Evolutionary conservation across 2,888 invertebrate genomes (phyloP).

Genomic region (Slavum lentiscoides): DNA sequence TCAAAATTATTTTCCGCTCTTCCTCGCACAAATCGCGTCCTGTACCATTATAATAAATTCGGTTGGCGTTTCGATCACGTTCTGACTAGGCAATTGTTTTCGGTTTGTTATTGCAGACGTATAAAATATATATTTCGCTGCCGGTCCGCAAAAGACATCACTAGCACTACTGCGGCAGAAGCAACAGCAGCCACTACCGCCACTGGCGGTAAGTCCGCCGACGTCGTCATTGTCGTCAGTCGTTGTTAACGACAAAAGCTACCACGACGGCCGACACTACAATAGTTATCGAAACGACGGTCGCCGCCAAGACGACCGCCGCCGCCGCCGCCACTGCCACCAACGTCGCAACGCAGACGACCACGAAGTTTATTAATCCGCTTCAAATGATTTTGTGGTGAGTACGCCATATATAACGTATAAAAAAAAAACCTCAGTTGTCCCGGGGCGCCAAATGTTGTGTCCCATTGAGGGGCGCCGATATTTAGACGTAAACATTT

Average conservation of each 20-base stretch:
- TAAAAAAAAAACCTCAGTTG: no score
- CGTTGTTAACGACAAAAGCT: slow-evolving; percentile 43
- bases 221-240: slow-evolving; percentile 33
- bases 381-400: slow-evolving; percentile 48
- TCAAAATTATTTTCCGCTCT: no score
- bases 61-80: no score
- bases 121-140: not conserved
- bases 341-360: slow-evolving; percentile 23
- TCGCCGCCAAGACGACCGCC: slow-evolving; percentile 46
- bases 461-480: no score
- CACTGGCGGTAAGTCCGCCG: slow-evolving; percentile 46
- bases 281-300: slow-evolving; percentile 28
- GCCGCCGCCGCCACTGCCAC: slow-evolving; percentile 35
- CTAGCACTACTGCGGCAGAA: slow-evolving; percentile 34
- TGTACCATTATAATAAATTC: no score
- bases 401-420: not conserved
- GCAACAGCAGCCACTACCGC: slow-evolving; percentile 27
- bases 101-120: slow-evolving; percentile 8
- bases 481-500: no score
- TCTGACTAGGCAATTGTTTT: not conserved
- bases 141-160: slow-evolving; percentile 16
- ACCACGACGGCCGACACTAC: slow-evolving; percentile 43
- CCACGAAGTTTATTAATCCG: slow-evolving; percentile 19
- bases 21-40: no score
- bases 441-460: no score